phyloP scores from a whole-genome alignment of 2,797 vertebrate genomes.

The Sandelia bainsii region DNA sequence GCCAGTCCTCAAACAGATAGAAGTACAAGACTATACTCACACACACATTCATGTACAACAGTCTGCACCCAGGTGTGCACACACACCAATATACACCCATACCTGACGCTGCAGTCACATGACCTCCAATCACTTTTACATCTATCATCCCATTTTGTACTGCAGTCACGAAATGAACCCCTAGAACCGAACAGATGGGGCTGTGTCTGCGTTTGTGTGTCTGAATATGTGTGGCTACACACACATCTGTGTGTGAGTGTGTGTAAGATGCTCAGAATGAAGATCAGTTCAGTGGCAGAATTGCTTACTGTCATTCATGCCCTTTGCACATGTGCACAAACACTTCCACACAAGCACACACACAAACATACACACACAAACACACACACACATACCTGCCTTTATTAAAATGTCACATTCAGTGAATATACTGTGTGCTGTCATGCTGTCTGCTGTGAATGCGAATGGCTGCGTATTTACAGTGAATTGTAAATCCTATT shows the following conservation, averaged over 20 bases:
- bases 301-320: constrained; percentile 76
- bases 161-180: constrained; percentile 65
- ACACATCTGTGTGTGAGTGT: constrained; percentile 19
- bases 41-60: background rate
- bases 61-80: background rate
- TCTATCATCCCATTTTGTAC: constrained; percentile 68
- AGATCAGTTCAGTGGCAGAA: constrained; percentile 75
- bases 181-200: constrained; percentile 69
- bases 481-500: constrained; percentile 81
- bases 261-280: constrained; percentile 65
- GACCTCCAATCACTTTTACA: constrained; percentile 66
- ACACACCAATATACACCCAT: constrained; percentile 46
- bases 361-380: constrained; percentile 15
- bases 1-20: background rate
- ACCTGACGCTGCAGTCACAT: constrained; percentile 71
- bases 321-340: constrained; percentile 48
- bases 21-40: background rate
- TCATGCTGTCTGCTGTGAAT: constrained; percentile 79
- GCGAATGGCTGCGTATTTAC: constrained; percentile 78
- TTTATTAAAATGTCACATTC: constrained; percentile 83
- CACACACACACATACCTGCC: constrained; percentile 48
- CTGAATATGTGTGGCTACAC: constrained; percentile 21
- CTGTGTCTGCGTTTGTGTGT: constrained; percentile 12
- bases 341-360: constrained; percentile 1
- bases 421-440: constrained; percentile 76